phyloP scores from a whole-genome alignment of 2,888 invertebrate species.

The Microctonus aethiopoides region DNA sequence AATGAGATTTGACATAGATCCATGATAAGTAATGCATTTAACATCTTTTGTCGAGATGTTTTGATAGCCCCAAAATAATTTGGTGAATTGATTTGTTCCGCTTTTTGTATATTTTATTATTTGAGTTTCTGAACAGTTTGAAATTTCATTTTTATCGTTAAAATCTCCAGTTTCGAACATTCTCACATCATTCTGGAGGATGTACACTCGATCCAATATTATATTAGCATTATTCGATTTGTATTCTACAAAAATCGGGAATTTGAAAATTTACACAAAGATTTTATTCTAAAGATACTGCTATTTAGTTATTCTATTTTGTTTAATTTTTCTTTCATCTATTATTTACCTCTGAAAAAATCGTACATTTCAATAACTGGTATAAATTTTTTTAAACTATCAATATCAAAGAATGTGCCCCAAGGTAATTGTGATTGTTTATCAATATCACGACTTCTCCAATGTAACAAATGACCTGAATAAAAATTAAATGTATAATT shows the following conservation, averaged over 20 bases:
- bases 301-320: no score
- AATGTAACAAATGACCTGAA: constrained; percentile 80
- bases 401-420: constrained; percentile 86
- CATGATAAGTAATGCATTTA: constrained; percentile 87
- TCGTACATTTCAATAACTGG: constrained; percentile 90
- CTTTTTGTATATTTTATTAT: constrained; percentile 55
- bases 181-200: constrained; percentile 86
- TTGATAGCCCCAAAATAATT: constrained; percentile 79
- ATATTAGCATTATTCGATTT: constrained; percentile 63
- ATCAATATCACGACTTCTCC: constrained; percentile 75
- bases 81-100: constrained; percentile 63
- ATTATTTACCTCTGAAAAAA: constrained; percentile 76
- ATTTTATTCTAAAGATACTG: no score
- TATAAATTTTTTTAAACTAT: constrained; percentile 80
- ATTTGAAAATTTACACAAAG: not conserved
- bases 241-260: constrained; percentile 64
- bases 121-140: constrained; percentile 67
- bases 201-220: constrained; percentile 80
- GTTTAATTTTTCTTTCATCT: no score
- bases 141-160: constrained; percentile 82
- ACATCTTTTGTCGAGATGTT: constrained; percentile 76
- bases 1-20: constrained; percentile 75
- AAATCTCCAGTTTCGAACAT: constrained; percentile 86
- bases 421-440: constrained; percentile 78
- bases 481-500: constrained; percentile 8